Conservation (phyloP, 2,113 vertebrate species). For the Brachyistius frenatus region DNA sequence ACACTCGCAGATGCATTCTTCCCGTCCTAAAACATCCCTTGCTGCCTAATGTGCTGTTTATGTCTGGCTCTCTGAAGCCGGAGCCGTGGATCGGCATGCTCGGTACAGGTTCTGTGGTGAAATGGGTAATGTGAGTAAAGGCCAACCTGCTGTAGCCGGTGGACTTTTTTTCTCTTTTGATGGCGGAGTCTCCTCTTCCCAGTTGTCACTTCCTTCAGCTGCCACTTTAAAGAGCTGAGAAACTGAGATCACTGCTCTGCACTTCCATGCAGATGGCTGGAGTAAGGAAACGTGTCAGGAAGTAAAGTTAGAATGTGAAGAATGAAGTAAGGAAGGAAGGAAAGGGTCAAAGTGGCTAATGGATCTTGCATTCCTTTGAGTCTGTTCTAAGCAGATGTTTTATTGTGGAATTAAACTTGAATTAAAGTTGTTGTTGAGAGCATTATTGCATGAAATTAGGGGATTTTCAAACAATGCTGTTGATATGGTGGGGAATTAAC, state of each 20-base stretch:
- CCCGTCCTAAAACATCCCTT: slow-evolving; percentile 35
- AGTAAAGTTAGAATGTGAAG: slow-evolving; percentile 60
- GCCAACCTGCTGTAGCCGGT: slow-evolving; percentile 33
- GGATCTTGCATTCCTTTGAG: slow-evolving; percentile 48
- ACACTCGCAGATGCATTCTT: slow-evolving; percentile 35
- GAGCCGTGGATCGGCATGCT: slow-evolving; percentile 43
- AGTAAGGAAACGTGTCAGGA: slow-evolving; percentile 59
- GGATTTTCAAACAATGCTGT: slow-evolving; percentile 40
- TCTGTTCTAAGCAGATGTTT: slow-evolving; percentile 11
- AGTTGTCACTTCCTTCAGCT: slow-evolving; percentile 79
- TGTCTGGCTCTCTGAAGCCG: slow-evolving; percentile 53
- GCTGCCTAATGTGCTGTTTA: slow-evolving; percentile 35
- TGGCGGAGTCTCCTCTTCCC: slow-evolving; percentile 35
- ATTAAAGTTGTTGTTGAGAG: slow-evolving; percentile 30
- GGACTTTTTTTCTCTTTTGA: slow-evolving; percentile 59
- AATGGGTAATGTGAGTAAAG: slow-evolving; percentile 69
- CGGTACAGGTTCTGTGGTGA: slow-evolving; percentile 33
- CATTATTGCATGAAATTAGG: slow-evolving; percentile 23
- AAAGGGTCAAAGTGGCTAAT: slow-evolving; percentile 43
- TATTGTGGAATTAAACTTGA: slow-evolving; percentile 10
- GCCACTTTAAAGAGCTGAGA: slow-evolving; percentile 54
- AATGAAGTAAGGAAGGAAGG: slow-evolving; percentile 49
- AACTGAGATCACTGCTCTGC: slow-evolving; percentile 36
- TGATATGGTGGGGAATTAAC: slow-evolving; percentile 43
- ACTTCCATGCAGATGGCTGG: slow-evolving; percentile 35